phyloP scores from a whole-genome alignment of 2,797 vertebrate genomes.

The Neosalanx taihuensis region DNA sequence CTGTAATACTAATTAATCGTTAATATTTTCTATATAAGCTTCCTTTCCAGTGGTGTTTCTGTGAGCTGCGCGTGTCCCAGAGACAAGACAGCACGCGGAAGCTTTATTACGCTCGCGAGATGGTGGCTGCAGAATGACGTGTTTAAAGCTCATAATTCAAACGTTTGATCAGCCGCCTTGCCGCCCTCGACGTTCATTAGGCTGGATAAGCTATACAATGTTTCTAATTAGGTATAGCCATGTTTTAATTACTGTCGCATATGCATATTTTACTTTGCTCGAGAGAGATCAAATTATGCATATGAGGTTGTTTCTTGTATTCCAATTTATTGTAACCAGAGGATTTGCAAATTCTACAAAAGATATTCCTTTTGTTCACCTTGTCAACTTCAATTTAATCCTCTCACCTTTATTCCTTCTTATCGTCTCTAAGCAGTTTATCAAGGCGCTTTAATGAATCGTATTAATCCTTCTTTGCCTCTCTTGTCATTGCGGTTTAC shows the following conservation, averaged over 20 bases:
- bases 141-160: slow-evolving; percentile 55
- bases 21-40: not conserved
- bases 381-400: slow-evolving; percentile 13
- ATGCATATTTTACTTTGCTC: slow-evolving; percentile 47
- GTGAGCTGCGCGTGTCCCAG: not conserved
- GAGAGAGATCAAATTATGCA: slow-evolving; percentile 42
- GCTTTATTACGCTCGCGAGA: not conserved
- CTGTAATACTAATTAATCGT: not conserved
- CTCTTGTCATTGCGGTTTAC: slow-evolving; percentile 9
- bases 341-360: slow-evolving; percentile 30
- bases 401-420: slow-evolving; percentile 28
- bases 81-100: not conserved
- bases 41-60: not conserved
- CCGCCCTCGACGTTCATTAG: slow-evolving; percentile 64
- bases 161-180: slow-evolving; percentile 64
- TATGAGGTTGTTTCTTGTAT: slow-evolving; percentile 27
- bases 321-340: slow-evolving; percentile 32
- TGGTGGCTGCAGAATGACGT: not conserved
- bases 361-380: slow-evolving; percentile 59
- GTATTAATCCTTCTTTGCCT: not conserved
- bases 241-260: slow-evolving; percentile 72
- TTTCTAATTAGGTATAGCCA: slow-evolving; percentile 68
- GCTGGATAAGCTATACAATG: slow-evolving; percentile 71
- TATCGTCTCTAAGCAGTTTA: slow-evolving; percentile 14
- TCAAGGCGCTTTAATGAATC: not conserved